These are phyloP conservation scores for Capitulum mitella DNA, from an alignment of 2,888 invertebrate genomes.

Conservation along the genomic window DNA sequence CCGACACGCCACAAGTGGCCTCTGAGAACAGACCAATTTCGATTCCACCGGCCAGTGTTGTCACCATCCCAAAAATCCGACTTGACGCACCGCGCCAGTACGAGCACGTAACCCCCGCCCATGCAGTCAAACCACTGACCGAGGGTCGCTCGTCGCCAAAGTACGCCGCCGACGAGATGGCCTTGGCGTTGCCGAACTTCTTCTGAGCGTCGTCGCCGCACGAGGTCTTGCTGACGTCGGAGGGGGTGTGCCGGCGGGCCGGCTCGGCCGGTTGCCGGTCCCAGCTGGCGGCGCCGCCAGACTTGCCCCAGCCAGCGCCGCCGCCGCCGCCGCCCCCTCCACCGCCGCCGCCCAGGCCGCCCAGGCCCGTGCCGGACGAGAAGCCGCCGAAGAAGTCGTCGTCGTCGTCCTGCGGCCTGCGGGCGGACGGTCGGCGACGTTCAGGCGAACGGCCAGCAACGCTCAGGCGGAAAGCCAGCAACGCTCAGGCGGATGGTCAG, in stretches of 20 bases:
- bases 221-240: background rate
- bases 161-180: conserved; percentile 95
- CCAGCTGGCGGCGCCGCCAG: background rate
- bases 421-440: background rate
- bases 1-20: no score
- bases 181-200: conserved; percentile 95
- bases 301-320: background rate
- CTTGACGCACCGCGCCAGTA: no score
- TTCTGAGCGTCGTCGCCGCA: conserved; percentile 71
- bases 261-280: background rate
- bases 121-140: no score
- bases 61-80: no score
- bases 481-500: no score
- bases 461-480: no score
- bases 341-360: background rate
- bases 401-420: conserved; percentile 14
- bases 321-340: background rate
- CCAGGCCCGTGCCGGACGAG: background rate
- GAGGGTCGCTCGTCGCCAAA: conserved; percentile 61
- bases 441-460: background rate
- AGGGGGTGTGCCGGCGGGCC: background rate
- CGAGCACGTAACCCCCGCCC: no score
- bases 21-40: no score
- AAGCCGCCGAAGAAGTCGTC: conserved; percentile 31
- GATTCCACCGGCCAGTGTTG: no score